Conservation (phyloP, 2,888 invertebrate genomes). For the Molorchus minor region DNA sequence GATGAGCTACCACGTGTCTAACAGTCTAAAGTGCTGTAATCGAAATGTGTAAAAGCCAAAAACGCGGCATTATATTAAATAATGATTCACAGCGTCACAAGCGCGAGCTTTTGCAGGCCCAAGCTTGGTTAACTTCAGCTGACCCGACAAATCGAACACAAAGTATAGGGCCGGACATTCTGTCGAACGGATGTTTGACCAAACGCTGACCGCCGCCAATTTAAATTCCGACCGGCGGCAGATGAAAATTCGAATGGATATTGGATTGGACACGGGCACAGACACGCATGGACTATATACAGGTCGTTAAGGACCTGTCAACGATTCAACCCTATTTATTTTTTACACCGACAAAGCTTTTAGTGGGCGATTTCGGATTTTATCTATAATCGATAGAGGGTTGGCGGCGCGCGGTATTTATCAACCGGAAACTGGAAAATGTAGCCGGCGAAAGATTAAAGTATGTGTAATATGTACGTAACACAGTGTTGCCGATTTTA, state of each 20-base stretch:
- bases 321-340: conserved; percentile 45
- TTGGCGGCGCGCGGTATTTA: conserved; percentile 5
- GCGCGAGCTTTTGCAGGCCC: conserved; percentile 49
- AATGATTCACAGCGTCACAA: conserved; percentile 49
- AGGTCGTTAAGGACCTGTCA: conserved; percentile 46
- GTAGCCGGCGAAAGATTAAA: background rate
- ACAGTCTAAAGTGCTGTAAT: conserved; percentile 35
- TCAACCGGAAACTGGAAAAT: too few relatives aligned
- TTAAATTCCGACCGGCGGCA: conserved; percentile 54
- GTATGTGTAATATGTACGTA: too few relatives aligned
- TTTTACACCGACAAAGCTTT: conserved; percentile 30
- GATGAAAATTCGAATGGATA: conserved; percentile 54
- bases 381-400: conserved; percentile 16
- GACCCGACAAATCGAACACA: conserved; percentile 57
- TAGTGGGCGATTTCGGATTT: conserved; percentile 19
- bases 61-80: conserved; percentile 42
- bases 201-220: conserved; percentile 56
- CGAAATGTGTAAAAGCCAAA: conserved; percentile 38
- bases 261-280: conserved; percentile 53
- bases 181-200: conserved; percentile 42
- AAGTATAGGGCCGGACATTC: conserved; percentile 38
- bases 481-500: background rate
- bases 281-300: conserved; percentile 37
- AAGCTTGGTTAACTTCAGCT: conserved; percentile 56
- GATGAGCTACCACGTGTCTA: too few relatives aligned